Percentiles rank a stretch among this genome's conserved stretches.
These are phyloP conservation scores for Corynorhinus townsendii DNA, from an alignment of 2,113 vertebrate genomes.

Conservation along the genomic window DNA sequence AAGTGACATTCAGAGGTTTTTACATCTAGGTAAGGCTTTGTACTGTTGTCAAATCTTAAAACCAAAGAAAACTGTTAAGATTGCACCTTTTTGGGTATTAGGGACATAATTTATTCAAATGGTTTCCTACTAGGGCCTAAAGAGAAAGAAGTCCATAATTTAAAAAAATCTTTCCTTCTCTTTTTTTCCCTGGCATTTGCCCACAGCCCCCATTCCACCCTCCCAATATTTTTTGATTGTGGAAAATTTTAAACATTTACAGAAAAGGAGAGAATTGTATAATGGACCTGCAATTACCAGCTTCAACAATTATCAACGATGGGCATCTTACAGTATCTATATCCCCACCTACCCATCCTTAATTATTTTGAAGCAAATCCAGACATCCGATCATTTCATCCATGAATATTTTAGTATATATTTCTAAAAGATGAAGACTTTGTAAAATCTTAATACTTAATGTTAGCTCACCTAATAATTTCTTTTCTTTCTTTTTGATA, in stretches of 20 bases:
- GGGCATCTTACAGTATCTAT: not conserved
- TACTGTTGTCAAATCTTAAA: not conserved
- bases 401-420: not conserved
- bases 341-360: not conserved
- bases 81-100: not conserved
- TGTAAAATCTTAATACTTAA: not conserved
- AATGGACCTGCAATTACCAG: not conserved
- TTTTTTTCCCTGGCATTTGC: not conserved
- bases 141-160: not conserved
- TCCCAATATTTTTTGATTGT: not conserved
- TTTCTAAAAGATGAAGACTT: conserved; percentile 2
- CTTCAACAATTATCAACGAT: not conserved
- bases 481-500: not conserved
- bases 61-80: not conserved
- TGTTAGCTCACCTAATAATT: not conserved
- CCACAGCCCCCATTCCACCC: not conserved
- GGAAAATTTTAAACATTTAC: not conserved
- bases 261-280: not conserved
- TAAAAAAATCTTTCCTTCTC: not conserved
- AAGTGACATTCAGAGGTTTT: not conserved
- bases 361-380: conserved; percentile 6
- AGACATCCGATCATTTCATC: not conserved
- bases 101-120: not conserved
- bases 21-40: not conserved
- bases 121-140: not conserved